These are phyloP conservation scores for Garra rufa DNA, from an alignment of 2,113 vertebrate species.

Conservation along the genomic window DNA sequence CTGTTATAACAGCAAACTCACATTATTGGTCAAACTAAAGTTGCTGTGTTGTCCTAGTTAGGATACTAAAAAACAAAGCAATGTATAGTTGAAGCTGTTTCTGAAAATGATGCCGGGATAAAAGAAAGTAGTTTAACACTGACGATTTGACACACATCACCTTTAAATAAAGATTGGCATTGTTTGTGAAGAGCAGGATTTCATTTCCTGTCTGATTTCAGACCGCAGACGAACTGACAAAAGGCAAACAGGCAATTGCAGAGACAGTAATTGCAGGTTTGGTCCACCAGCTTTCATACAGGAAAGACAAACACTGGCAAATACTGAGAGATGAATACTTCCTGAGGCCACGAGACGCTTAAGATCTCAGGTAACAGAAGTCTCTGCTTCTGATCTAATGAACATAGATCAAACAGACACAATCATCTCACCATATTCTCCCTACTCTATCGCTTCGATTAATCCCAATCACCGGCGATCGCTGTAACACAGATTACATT, in stretches of 20 bases:
- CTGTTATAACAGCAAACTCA: neutral
- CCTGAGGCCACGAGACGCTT: neutral
- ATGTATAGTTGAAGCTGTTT: neutral
- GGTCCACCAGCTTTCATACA: neutral
- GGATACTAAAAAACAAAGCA: neutral
- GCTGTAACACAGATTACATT: constrained; percentile 68
- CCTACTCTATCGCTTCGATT: constrained; percentile 54
- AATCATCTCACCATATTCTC: neutral
- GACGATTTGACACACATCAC: neutral
- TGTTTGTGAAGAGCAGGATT: neutral
- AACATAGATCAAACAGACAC: constrained; percentile 17
- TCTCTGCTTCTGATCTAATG: neutral
- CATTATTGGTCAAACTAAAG: neutral
- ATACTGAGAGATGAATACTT: neutral
- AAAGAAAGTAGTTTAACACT: neutral
- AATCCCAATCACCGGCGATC: constrained; percentile 65
- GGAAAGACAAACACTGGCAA: constrained; percentile 8
- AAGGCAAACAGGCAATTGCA: constrained; percentile 8
- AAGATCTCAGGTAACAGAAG: neutral
- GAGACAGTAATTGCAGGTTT: constrained; percentile 26
- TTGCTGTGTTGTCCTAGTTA: neutral
- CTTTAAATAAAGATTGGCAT: neutral
- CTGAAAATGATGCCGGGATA: neutral
- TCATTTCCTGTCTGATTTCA: constrained; percentile 14
- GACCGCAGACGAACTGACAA: constrained; percentile 14